Base-by-base conservation (phyloP, 2,113 vertebrate genomes). In the Ameiurus melas region DNA sequence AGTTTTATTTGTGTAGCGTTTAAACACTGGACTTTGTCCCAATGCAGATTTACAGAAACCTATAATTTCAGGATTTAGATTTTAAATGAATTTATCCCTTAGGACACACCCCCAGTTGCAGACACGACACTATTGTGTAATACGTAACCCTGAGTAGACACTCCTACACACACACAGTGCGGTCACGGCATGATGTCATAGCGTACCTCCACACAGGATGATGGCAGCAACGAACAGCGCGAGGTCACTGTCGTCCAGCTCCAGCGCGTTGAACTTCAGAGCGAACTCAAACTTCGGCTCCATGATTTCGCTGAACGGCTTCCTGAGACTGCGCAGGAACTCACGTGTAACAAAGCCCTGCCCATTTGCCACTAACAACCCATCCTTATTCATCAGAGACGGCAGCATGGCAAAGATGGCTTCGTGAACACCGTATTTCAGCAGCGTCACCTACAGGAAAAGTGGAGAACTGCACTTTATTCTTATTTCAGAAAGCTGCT, bases 271-370 rank as follows among this genome's bases (percentile, higher is more conserved):
- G 94, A 97, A 97, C 92, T 97, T 97, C 78, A 97, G 95, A 0
- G 97, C 97, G 62, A 97, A 97, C 93, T 97, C 96, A 0, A 97
- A 97, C 77, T 97, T 97, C 90, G 97, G 97, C 94, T 97, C 97
- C 89, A 97, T 96, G 93, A 97, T 97, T 91, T 97, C 96, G 0
- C 78, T 95, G 92, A 97, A 97, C 51, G 97, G 97, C 89, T 96
- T 95, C 55, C 97, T 96, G 87, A 97, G 94, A 91, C 97, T 97
- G 39, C 97, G 96, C 89, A 97, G 94, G 93, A 97, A 97, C 92
- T 97, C 97, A 0, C 97, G 95, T 3, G 97, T 97, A 85, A 97
- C 97, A 0, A 97, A 97, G 57, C 96, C 97, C 0, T 94, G 95
- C 51, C 97, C 97, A 0, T 96, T 96, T 87, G 97, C 97, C 89